Conservation (phyloP, 2,888 invertebrate species). For the Leptinotarsa rubiginosa region DNA sequence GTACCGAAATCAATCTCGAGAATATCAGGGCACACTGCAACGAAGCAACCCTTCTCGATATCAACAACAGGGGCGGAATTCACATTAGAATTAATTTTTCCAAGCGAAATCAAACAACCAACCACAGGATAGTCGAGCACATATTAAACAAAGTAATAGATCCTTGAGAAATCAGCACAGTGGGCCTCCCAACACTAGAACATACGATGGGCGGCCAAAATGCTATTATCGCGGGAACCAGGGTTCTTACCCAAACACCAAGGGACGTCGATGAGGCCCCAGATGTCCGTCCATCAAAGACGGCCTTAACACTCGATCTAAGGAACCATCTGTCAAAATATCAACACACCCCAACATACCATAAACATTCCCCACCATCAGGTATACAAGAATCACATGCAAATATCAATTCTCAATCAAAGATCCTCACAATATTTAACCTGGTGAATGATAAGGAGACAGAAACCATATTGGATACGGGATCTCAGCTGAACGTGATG, state of each 20-base stretch:
- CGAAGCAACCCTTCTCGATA: neutral
- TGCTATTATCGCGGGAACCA: conserved; percentile 1
- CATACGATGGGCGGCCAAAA: neutral
- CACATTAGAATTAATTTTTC: neutral
- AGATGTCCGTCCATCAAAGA: neutral
- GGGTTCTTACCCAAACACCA: neutral
- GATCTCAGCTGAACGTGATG: conserved; percentile 8
- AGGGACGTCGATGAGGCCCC: conserved; percentile 1
- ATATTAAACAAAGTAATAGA: neutral
- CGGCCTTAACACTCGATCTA: neutral
- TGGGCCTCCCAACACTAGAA: conserved; percentile 2
- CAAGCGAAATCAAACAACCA: neutral
- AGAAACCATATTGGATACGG: neutral
- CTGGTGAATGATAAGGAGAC: neutral
- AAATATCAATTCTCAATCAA: neutral
- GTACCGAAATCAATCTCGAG: neutral
- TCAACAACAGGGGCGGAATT: neutral
- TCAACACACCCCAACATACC: neutral
- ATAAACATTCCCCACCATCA: neutral
- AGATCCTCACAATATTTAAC: neutral
- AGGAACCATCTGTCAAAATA: conserved; percentile 1
- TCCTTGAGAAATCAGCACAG: neutral
- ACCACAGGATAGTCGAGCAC: neutral
- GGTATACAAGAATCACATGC: neutral
- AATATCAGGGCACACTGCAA: neutral